Percentiles rank a stretch among this genome's conserved stretches.
These are phyloP conservation scores for Harmothoe impar DNA, from an alignment of 2,888 invertebrate genomes.

Conservation along the genomic window DNA sequence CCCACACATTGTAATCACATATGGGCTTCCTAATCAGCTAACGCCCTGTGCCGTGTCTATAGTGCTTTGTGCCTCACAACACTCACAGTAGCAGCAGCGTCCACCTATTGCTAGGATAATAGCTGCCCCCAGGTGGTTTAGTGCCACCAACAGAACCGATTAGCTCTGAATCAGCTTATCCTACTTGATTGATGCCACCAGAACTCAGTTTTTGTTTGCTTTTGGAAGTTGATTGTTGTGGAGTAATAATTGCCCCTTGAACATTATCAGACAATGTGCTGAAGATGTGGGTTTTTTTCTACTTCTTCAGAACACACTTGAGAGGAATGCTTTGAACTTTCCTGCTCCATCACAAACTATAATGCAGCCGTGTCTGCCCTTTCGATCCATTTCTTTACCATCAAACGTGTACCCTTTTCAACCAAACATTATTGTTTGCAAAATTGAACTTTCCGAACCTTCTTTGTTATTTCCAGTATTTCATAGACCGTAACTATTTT, in stretches of 20 bases:
- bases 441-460: too few relatives aligned
- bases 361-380: too few relatives aligned
- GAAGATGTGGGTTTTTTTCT: not conserved
- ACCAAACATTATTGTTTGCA: too few relatives aligned
- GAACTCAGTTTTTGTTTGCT: not conserved
- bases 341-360: not conserved
- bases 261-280: not conserved
- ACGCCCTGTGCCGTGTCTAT: not conserved
- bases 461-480: too few relatives aligned
- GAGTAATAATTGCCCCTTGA: not conserved
- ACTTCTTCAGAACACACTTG: too few relatives aligned
- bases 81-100: not conserved
- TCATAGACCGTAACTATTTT: too few relatives aligned
- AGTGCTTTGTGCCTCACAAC: not conserved
- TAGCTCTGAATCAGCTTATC: not conserved
- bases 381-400: too few relatives aligned
- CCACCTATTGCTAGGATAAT: conserved; percentile 6
- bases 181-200: not conserved
- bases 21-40: conserved; percentile 23
- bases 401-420: too few relatives aligned
- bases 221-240: not conserved
- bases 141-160: not conserved
- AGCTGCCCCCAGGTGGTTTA: not conserved
- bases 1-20: not conserved
- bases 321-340: not conserved